Evolutionary conservation across 2,888 invertebrate species (phyloP).

Genomic region (Calliphora vomitoria): DNA sequence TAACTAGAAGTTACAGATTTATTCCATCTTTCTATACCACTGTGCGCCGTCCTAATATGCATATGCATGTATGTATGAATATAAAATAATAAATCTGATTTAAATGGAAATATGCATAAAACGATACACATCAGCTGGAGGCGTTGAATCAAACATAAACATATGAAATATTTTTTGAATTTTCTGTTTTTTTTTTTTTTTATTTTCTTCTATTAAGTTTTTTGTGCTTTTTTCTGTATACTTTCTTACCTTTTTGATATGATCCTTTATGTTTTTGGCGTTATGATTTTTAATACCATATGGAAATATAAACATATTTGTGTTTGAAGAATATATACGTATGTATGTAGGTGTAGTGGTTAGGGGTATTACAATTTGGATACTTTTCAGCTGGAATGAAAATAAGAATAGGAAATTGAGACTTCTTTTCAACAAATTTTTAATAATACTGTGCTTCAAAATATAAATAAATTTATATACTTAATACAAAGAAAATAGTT

Average conservation of each 20-base stretch:
- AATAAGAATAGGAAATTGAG: too few relatives aligned
- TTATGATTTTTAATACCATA: conserved; percentile 38
- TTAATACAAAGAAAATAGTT: too few relatives aligned
- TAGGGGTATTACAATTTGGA: background rate
- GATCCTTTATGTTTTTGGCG: conserved; percentile 42
- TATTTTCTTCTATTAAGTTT: background rate
- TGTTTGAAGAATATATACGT: background rate
- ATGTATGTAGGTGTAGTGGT: background rate
- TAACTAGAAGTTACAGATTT: too few relatives aligned
- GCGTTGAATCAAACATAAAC: conserved; percentile 72
- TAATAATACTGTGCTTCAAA: too few relatives aligned
- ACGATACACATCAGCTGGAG: conserved; percentile 68
- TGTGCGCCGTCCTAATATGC: too few relatives aligned
- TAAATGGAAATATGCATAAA: conserved; percentile 63
- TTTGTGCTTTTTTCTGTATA: background rate
- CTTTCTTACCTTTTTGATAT: conserved; percentile 49
- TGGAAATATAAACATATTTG: conserved; percentile 9
- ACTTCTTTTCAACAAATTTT: too few relatives aligned
- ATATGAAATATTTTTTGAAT: conserved; percentile 57
- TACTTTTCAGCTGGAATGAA: background rate
- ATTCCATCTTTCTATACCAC: too few relatives aligned
- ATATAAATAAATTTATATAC: too few relatives aligned
- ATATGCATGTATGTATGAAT: background rate
- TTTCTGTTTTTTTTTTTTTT: background rate
- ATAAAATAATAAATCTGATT: conserved; percentile 64